These are phyloP conservation scores for Selene dorsalis DNA, from an alignment of 2,797 vertebrate species.

Conservation along the genomic window DNA sequence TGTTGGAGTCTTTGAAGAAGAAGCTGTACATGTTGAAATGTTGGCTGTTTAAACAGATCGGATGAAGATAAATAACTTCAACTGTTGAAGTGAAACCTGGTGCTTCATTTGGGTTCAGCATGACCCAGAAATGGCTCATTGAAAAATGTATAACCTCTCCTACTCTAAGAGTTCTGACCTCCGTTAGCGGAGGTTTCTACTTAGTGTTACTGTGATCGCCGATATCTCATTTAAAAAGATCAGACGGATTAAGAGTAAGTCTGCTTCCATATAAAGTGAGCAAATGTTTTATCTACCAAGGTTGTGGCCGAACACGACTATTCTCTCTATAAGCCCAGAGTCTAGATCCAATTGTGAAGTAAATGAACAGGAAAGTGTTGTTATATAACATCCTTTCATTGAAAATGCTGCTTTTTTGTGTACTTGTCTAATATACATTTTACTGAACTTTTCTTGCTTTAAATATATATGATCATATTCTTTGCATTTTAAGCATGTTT, in stretches of 20 bases:
- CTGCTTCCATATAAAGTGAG: background rate
- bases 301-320: background rate
- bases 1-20: too few relatives aligned
- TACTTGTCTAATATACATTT: background rate
- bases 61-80: too few relatives aligned
- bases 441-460: background rate
- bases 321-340: too few relatives aligned
- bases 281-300: background rate
- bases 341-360: background rate
- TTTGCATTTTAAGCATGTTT: background rate
- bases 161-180: too few relatives aligned
- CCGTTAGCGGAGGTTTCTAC: background rate
- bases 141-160: too few relatives aligned
- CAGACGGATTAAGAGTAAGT: background rate
- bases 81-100: too few relatives aligned
- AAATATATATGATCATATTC: background rate
- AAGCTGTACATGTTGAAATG: too few relatives aligned
- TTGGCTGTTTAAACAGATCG: too few relatives aligned
- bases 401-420: background rate
- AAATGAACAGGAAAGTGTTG: background rate
- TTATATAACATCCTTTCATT: background rate
- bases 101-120: too few relatives aligned
- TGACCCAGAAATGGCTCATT: too few relatives aligned
- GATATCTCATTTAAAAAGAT: background rate
- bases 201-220: background rate